Evolutionary conservation across 35 echinoderm and acorn worm genomes (phyloP).

Genomic region (Hemicentrotus pulcherrimus): DNA sequence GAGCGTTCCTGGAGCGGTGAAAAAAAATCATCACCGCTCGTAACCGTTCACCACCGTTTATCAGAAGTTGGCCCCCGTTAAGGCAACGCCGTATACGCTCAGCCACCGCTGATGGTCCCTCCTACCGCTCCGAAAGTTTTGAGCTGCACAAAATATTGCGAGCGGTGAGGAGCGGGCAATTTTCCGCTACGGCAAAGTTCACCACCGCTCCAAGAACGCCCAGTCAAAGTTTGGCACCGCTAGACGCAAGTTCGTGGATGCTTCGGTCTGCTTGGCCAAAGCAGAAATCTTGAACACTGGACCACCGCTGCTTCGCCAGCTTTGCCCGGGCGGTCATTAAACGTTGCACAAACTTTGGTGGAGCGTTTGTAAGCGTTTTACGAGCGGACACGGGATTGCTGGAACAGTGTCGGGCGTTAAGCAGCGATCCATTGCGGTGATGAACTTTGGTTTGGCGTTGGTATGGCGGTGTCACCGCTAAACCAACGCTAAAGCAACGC

Average conservation of each 20-base stretch:
- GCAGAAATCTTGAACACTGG: conserved; percentile 43
- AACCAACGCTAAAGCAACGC: conserved; percentile 33
- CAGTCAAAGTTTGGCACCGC: conserved; percentile 47
- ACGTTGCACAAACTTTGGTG: conserved; percentile 43
- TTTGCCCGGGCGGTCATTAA: conserved; percentile 36
- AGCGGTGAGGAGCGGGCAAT: conserved; percentile 42
- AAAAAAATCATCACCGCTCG: conserved; percentile 32
- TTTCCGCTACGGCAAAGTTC: conserved; percentile 33
- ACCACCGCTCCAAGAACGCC: conserved; percentile 36
- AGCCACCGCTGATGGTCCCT: conserved; percentile 33
- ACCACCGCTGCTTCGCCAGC: conserved; percentile 31
- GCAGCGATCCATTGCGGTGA: conserved; percentile 43
- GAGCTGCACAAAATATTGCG: conserved; percentile 45
- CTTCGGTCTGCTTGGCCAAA: conserved; percentile 30
- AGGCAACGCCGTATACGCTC: conserved; percentile 40
- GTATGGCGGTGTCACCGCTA: conserved; percentile 2
- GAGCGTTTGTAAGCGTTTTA: conserved; percentile 40
- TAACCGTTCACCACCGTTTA: conserved; percentile 41
- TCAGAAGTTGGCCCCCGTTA: conserved; percentile 33
- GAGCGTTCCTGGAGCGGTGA: conserved; percentile 38
- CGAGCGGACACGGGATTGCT: conserved; percentile 44
- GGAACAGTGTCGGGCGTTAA: conserved; percentile 33
- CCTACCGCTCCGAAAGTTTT: conserved; percentile 42
- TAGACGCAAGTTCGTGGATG: conserved; percentile 29
- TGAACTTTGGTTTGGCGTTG: conserved; percentile 42